Conservation (phyloP, 2,113 vertebrate species). For the Malaclemys terrapin region DNA sequence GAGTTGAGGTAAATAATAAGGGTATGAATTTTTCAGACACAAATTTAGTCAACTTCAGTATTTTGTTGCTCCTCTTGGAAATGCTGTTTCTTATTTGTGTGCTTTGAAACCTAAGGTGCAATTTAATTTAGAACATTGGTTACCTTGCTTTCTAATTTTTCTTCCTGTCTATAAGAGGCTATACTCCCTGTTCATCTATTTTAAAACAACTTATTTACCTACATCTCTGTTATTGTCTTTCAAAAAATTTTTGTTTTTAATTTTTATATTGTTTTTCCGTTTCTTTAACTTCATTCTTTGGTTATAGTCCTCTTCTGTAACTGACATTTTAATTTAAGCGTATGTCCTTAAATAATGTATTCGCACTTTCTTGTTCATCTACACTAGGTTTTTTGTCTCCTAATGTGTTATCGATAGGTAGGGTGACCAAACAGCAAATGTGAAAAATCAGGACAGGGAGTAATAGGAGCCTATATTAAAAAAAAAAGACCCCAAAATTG, state of each 20-base stretch:
- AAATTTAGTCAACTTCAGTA: neutral
- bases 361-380: neutral
- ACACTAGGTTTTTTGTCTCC: no score
- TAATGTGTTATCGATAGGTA: neutral
- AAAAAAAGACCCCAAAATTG: no score
- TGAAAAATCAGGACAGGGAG: no score
- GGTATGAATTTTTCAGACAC: neutral
- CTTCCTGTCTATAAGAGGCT: neutral
- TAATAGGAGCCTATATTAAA: no score
- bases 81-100: neutral
- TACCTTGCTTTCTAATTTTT: neutral
- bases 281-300: neutral
- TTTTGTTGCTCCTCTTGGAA: neutral
- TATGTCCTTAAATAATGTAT: neutral
- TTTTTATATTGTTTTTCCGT: neutral
- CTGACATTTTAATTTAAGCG: neutral
- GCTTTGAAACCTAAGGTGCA: no score
- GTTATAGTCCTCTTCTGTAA: neutral
- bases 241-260: neutral
- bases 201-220: neutral
- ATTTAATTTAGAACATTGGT: neutral
- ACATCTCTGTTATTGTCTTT: neutral
- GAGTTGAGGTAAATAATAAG: neutral
- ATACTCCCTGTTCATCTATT: neutral
- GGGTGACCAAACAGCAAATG: no score